Base-by-base conservation (phyloP, 2,888 invertebrate species). In the Conops quadrifasciatus region DNA sequence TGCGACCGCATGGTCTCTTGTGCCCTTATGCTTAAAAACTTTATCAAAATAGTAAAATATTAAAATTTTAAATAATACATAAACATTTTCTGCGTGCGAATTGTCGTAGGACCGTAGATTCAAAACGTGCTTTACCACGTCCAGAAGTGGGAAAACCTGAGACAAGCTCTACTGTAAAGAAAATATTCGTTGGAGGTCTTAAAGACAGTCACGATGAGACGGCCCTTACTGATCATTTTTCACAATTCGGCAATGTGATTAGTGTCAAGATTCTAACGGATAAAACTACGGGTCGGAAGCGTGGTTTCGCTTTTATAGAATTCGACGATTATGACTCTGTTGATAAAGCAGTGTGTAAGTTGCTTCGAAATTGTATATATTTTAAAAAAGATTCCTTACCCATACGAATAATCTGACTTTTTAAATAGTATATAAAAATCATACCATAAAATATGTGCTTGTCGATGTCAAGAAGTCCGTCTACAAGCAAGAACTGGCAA, bases 261-360 rank as follows among this genome's bases (percentile, higher is more conserved):
- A 76, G 79, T 26, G 78, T 84, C 1, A 84, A 84, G 60, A 80
- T 84, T 73, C 74, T 84, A 2, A 70, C 80, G 19, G 84, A 84
- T 64, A 84, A 82, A 66, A 81, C 79, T 11, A 84, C 84, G 0
- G 84, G 84, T 1, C 83, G 84, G 56, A 83, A 82, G 45, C 80
- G 84, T 11, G 84, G 84, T 28, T 84, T 84, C 73, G 84, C 83
- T 0, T 84, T 84, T 56, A 71, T 84, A 2, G 84, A 84, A 71
- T 84, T 83, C 59, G 81, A 82, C 70, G 81, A 83, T 71, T 77
- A 78, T 28, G 80, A 77, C 53, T 74, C 82, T 5, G 83, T 84
- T 24, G 83, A 81, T 11, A 82, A 82, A 72, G 83, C 84, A 60
- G 79, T 83, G 47, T 80, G 84, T 84, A 77, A 75, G 80, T 77